Conservation (phyloP, 2,888 invertebrate species). For the Dryobota labecula region DNA sequence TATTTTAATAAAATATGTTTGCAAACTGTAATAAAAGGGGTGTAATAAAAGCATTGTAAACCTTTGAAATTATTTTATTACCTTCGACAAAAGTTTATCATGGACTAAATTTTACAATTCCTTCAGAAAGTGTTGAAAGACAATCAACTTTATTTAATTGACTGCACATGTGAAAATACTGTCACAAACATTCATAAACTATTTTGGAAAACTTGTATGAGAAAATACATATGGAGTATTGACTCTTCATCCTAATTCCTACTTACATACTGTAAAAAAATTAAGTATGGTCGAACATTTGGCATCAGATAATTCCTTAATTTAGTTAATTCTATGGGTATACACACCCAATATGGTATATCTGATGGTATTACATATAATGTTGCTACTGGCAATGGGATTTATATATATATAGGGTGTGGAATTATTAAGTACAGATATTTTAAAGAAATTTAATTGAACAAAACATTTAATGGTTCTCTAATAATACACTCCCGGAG, state of each 20-base stretch:
- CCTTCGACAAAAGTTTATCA: constrained; percentile 39
- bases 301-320: constrained; percentile 12
- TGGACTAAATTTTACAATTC: constrained; percentile 46
- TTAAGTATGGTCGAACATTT: neutral
- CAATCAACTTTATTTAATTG: constrained; percentile 14
- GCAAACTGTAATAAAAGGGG: constrained; percentile 1
- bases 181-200: constrained; percentile 14
- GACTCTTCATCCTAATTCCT: neutral
- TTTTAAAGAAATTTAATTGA: neutral
- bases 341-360: neutral
- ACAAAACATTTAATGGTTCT: neutral
- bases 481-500: too few relatives aligned
- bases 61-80: constrained; percentile 59
- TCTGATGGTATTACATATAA: neutral
- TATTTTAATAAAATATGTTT: constrained; percentile 11
- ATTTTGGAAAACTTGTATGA: neutral
- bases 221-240: neutral
- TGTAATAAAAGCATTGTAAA: constrained; percentile 50
- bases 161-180: constrained; percentile 46
- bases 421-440: constrained; percentile 3
- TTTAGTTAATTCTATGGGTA: neutral
- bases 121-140: constrained; percentile 14
- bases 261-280: neutral
- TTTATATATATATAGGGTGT: neutral
- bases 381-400: neutral